Evolutionary conservation across 2,888 invertebrate genomes (phyloP), one percentile per base, ranked within the genome.

Genomic region (Ennomos erosarius): DNA sequence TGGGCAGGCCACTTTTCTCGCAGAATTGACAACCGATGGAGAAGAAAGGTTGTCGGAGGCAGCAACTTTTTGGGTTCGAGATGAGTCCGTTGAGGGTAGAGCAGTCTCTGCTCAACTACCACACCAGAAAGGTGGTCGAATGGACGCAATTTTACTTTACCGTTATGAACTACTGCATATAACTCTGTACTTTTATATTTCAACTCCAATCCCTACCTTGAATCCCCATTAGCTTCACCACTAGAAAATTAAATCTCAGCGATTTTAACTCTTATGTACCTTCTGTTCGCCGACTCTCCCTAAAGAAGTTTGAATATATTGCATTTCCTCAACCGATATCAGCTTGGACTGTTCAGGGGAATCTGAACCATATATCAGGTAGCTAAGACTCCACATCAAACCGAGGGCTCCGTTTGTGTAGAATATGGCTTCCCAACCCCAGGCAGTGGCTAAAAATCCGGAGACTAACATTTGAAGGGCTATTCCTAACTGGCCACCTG

Each of bases 381-480:
- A 97, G 0, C 84, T 59, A 0, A 94, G 60, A 0, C 93, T 84
- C 96, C 96, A 96, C 0, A 93, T 12, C 0, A 94, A 76, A 0
- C 95, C 95, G 0, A 94, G 77, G 8, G 88, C 88, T 0, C 96
- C 97, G 70, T 96, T 95, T 1, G 94, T 81, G 76, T 97, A 97
- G 83, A 97, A 97, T 57, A 95, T 95, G 8, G 95, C 93, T 0
- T 96, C 95, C 97, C 97, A 97, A 0, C 97, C 97, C 73, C 94
- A 89, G 0, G 85, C 69, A 0, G 95, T 94, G 0, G 94, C 94
- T 0, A 96, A 92, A 43, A 94, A 87, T 0, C 97, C 97, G n/a
- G 96, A 95, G 16, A 95, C 85, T 10, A 96, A 93, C 75, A 97
- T 82, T 71, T 96, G 95, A 0, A 97, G 77, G 0, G 97, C 95